Percentiles rank a stretch among this genome's conserved stretches.
Conservation (phyloP, 2,888 invertebrate species). For the Clistopyga incitator region DNA sequence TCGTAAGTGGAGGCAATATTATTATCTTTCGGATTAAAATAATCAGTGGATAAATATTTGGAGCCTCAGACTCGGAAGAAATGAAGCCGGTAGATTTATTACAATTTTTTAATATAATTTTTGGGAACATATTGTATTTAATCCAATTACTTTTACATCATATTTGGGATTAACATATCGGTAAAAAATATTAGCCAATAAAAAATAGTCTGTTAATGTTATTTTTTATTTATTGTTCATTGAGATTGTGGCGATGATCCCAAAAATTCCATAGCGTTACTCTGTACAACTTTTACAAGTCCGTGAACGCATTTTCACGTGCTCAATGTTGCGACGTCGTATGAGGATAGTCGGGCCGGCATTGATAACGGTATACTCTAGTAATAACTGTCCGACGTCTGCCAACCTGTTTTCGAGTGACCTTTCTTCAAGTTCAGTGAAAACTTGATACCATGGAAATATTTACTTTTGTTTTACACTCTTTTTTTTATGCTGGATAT, state of each 20-base stretch:
- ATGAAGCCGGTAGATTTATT: no score
- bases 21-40: no score
- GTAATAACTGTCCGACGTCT: neutral
- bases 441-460: neutral
- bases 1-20: no score
- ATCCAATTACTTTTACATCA: neutral
- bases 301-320: neutral
- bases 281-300: neutral
- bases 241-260: neutral
- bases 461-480: no score
- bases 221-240: neutral
- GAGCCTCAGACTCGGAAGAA: no score
- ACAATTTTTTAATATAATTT: no score
- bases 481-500: neutral
- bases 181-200: no score
- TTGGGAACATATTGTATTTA: no score
- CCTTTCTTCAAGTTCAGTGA: neutral
- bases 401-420: constrained; percentile 7
- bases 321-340: neutral
- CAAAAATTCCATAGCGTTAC: neutral
- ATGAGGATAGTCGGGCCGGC: constrained; percentile 12
- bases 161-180: neutral
- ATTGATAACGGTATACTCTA: constrained; percentile 48
- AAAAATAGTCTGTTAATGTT: neutral
- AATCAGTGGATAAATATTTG: no score